Percentiles rank a stretch among this genome's conserved stretches.
Evolutionary conservation across 2,888 invertebrate genomes (phyloP).

Genomic region (Salticus scenicus): DNA sequence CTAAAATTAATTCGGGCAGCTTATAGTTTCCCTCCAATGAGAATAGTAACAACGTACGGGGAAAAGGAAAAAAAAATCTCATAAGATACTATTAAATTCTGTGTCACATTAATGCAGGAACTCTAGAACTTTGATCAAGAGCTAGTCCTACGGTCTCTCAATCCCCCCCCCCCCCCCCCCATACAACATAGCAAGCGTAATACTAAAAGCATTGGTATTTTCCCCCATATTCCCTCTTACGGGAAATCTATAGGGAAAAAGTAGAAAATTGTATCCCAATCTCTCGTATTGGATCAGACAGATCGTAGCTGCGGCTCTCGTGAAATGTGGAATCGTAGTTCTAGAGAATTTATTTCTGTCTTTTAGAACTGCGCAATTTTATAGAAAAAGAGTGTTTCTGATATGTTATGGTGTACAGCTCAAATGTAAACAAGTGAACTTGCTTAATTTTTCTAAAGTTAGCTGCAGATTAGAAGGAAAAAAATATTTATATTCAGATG

Average conservation of each 20-base stretch:
- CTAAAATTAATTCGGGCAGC: too few species aligned
- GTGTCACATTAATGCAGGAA: not conserved
- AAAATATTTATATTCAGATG: not conserved
- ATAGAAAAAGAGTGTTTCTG: too few species aligned
- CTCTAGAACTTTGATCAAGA: conserved; percentile 10
- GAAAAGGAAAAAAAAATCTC: not conserved
- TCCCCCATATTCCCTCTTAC: not conserved
- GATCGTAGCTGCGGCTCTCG: conserved; percentile 8
- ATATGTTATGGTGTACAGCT: not conserved
- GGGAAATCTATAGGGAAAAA: conserved; percentile 23
- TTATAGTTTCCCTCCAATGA: too few species aligned
- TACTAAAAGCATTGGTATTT: not conserved
- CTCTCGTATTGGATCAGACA: conserved; percentile 30
- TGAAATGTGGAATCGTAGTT: not conserved
- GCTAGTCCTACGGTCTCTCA: not conserved
- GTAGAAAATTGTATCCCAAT: conserved; percentile 34
- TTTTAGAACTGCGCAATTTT: conserved; percentile 34
- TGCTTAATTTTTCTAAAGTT: not conserved
- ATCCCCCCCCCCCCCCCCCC: not conserved
- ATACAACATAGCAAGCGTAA: not conserved
- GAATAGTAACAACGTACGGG: too few species aligned
- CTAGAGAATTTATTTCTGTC: not conserved
- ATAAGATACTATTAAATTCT: not conserved
- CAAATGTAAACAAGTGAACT: conserved; percentile 41
- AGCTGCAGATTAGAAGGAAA: too few species aligned